Base-by-base conservation (phyloP, 2,888 invertebrate genomes). In the Oscheius sp. region DNA sequence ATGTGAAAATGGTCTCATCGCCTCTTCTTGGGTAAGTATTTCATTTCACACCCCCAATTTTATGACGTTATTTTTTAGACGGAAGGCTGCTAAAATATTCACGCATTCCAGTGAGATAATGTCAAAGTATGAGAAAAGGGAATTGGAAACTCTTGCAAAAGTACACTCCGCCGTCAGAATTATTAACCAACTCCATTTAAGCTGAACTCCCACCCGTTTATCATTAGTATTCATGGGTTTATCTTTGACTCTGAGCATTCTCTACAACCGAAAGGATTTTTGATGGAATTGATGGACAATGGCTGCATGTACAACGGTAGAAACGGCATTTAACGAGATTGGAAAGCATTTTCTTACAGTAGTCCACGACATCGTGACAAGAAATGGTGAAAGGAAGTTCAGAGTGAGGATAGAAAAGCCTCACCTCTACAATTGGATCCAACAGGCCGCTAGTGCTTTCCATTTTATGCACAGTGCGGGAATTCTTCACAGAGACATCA, bases 401-500 rank as follows among this genome's bases (percentile, higher is more conserved):
- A 29, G 69, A 16, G 45, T 70, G 18, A 58, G 27, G 18, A 52
- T 52, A 18, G 70, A 70, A 5, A 61, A 70, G 25, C 46, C 70
- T 13, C 70, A 70, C 25, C 18, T 70, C 1, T 70, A 70, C 35
- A 70, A 70, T 41, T 70, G 70, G 70, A 58, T 70, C 1, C 70
- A 70, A 41, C 70, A 70, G 41, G 49, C 61, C 3, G 70, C 59
- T n/a, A 70, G 70, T 59, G 70, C 70, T 16, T 70, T 70, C 13
- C 43, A 70, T 21, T 70, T 70, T 21, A 70, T 70, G 70, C 70
- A 70, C n/a, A 46, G 70, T 46, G 70, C 70, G 18, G 70, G 70
- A 49, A 27, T 58, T 18, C 21, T 70, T 21, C 70, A 70, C 46
- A 16, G 70, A 46, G 70, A 70, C 49, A 70, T 70, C 49, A 70